phyloP scores from a whole-genome alignment of 2,797 vertebrate genomes.

The Peromyscus attwateri region DNA sequence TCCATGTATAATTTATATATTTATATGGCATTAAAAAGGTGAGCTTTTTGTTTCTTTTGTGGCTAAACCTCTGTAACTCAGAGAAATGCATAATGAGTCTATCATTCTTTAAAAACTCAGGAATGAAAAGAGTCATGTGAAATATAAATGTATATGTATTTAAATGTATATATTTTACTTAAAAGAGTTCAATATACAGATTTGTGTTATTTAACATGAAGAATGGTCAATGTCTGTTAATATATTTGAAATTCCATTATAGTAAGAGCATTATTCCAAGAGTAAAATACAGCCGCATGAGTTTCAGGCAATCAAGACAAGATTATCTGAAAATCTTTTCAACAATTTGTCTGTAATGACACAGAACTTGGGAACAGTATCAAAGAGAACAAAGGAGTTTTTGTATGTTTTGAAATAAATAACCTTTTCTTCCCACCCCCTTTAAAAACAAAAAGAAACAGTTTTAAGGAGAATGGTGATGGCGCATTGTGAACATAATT shows the following conservation, averaged over 20 bases:
- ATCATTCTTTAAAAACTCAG: conserved; percentile 45
- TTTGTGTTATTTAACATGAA: conserved; percentile 53
- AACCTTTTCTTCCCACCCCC: conserved; percentile 25
- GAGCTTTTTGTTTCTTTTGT: background rate
- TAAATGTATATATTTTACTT: conserved; percentile 49
- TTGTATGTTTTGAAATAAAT: conserved; percentile 62
- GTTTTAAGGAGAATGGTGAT: conserved; percentile 67
- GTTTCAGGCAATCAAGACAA: conserved; percentile 71
- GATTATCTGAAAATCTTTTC: conserved; percentile 72
- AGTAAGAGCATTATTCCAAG: conserved; percentile 60
- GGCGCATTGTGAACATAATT: conserved; percentile 62
- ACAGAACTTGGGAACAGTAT: conserved; percentile 68
- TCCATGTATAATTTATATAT: conserved; percentile 34
- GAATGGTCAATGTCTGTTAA: conserved; percentile 62
- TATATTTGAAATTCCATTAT: conserved; percentile 72
- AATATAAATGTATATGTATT: conserved; percentile 32
- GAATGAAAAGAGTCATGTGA: conserved; percentile 40
- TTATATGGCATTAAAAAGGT: background rate
- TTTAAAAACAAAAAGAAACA: conserved; percentile 72
- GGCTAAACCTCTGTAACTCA: background rate
- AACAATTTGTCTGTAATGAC: conserved; percentile 71
- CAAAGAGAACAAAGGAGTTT: conserved; percentile 58
- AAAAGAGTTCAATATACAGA: conserved; percentile 25
- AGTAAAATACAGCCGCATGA: conserved; percentile 58
- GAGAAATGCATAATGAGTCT: conserved; percentile 40